A percentile compares a stretch with the other conserved stretches of the same genome.
These are phyloP conservation scores for Drosophila lacertosa DNA, from an alignment of 1,140 invertebrate genomes.

Conservation along the genomic window DNA sequence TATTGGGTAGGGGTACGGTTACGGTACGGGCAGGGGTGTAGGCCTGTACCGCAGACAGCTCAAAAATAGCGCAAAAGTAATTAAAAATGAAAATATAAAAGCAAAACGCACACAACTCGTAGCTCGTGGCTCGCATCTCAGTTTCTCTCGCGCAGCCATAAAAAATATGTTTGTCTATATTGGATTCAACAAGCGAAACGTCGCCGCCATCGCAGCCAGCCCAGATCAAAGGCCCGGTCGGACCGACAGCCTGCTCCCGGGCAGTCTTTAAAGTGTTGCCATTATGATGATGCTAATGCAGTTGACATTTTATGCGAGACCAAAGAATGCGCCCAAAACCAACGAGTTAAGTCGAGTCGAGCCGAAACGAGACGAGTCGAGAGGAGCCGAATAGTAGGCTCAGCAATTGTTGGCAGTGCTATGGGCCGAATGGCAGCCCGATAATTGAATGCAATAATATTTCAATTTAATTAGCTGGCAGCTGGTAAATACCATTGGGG, in stretches of 20 bases:
- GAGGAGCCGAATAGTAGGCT: slow-evolving; percentile 13
- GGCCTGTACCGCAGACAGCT: slow-evolving; percentile 54
- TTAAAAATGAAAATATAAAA: slow-evolving; percentile 76
- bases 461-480: slow-evolving; percentile 75
- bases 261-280: slow-evolving; percentile 57
- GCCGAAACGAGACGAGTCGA: background rate
- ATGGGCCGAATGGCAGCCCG: slow-evolving; percentile 30
- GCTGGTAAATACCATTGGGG: slow-evolving; percentile 48
- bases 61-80: slow-evolving; percentile 81
- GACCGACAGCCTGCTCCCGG: slow-evolving; percentile 17
- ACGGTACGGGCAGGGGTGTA: background rate
- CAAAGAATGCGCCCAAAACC: slow-evolving; percentile 39
- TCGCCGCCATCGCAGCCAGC: slow-evolving; percentile 35
- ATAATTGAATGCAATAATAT: slow-evolving; percentile 74
- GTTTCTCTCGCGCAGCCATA: slow-evolving; percentile 28
- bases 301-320: slow-evolving; percentile 71
- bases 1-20: slow-evolving; percentile 20
- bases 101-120: slow-evolving; percentile 46
- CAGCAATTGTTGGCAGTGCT: slow-evolving; percentile 1
- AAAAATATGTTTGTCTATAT: slow-evolving; percentile 62
- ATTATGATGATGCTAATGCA: slow-evolving; percentile 77
- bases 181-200: slow-evolving; percentile 75
- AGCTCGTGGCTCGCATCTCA: slow-evolving; percentile 4
- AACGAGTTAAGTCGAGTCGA: background rate
- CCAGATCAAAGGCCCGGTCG: slow-evolving; percentile 64